These are phyloP conservation scores for Poecilus cupreus DNA, from an alignment of 2,888 invertebrate genomes.

Conservation along the genomic window DNA sequence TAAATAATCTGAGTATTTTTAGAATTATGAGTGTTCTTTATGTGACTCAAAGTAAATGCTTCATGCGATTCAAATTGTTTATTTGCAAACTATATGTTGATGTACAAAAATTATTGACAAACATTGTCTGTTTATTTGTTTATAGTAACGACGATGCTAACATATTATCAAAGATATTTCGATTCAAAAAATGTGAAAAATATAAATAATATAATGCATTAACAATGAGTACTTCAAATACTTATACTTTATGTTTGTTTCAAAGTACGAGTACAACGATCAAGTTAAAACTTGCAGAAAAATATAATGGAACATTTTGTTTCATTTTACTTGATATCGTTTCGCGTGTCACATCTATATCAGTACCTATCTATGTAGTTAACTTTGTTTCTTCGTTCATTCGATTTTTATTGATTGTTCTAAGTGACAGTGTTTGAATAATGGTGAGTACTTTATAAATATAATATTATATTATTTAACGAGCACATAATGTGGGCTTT, in stretches of 20 bases:
- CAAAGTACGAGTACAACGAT: not conserved
- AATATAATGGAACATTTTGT: not conserved
- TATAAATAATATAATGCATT: too few species aligned
- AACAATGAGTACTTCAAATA: constrained; percentile 1
- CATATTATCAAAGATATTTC: too few species aligned
- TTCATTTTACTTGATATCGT: not conserved
- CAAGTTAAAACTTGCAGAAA: constrained; percentile 1
- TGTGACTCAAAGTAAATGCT: too few species aligned
- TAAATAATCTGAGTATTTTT: not conserved
- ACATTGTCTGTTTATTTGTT: too few species aligned
- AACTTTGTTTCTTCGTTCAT: not conserved
- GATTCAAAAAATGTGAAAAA: too few species aligned
- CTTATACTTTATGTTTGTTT: not conserved
- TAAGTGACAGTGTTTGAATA: not conserved
- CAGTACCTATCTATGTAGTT: not conserved
- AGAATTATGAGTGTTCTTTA: not conserved
- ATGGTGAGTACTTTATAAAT: not conserved
- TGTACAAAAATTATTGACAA: too few species aligned
- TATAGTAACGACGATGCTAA: too few species aligned
- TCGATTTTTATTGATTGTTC: not conserved
- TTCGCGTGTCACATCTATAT: not conserved
- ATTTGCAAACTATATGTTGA: too few species aligned
- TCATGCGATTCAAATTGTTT: too few species aligned
- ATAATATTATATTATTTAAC: not conserved
- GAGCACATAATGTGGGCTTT: too few species aligned